Conservation (phyloP, 2,113 vertebrate species). For the Petroica traversi region DNA sequence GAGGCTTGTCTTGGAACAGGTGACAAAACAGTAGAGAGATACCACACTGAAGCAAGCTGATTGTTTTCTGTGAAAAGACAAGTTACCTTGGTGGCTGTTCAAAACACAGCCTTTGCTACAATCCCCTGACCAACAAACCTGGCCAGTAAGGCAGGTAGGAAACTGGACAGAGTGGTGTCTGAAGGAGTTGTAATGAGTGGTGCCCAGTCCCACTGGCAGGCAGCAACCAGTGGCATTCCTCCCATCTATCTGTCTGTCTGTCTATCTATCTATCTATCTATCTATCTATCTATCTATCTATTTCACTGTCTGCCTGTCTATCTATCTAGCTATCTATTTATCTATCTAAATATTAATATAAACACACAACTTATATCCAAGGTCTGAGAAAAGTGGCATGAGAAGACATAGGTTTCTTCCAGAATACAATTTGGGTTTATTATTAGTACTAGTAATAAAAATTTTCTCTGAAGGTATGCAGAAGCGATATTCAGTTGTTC, state of each 20-base stretch:
- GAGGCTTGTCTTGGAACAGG: not conserved
- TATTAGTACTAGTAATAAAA: not conserved
- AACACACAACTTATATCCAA: not conserved
- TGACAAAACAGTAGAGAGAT: not conserved
- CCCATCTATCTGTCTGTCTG: rapidly evolving
- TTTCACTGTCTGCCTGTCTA: not conserved
- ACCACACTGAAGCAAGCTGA: not conserved
- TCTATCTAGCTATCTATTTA: not conserved
- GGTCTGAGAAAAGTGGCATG: not conserved
- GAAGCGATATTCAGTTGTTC: not conserved
- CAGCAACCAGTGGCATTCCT: not conserved
- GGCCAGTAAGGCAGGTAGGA: not conserved
- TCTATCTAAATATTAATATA: no score
- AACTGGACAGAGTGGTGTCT: not conserved
- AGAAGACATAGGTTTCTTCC: not conserved
- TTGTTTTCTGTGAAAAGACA: not conserved
- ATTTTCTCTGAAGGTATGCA: not conserved
- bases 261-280: not conserved
- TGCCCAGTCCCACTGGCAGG: not conserved
- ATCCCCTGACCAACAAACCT: not conserved
- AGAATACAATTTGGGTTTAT: not conserved
- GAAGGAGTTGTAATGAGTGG: not conserved
- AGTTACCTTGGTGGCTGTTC: not conserved
- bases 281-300: not conserved
- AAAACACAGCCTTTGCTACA: not conserved